Percentiles rank a stretch among this genome's conserved stretches.
phyloP scores from a whole-genome alignment of 1,140 invertebrate genomes.

The Solenopsis fugax region DNA sequence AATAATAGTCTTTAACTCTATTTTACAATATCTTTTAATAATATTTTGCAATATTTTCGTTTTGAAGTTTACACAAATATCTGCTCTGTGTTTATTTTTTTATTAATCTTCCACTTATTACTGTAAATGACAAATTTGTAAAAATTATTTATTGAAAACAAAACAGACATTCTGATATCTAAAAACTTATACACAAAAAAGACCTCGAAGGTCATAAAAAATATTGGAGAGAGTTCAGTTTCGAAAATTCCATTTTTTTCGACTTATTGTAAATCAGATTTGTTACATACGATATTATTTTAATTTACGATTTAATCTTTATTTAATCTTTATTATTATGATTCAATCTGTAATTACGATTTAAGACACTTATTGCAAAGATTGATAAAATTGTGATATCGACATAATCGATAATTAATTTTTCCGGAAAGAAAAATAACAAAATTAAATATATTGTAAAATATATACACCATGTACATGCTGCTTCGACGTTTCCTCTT shows the following conservation, averaged over 20 bases:
- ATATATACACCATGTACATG: not conserved
- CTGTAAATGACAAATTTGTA: not conserved
- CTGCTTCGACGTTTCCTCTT: constrained; percentile 3
- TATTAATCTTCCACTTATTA: not conserved
- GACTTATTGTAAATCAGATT: not conserved
- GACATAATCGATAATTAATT: not conserved
- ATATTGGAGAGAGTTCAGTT: not conserved
- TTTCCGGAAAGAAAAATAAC: not conserved
- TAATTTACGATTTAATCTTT: not conserved
- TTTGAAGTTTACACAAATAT: not conserved
- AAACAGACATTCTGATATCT: not conserved
- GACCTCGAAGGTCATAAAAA: not conserved
- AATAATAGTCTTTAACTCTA: not conserved
- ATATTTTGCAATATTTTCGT: not conserved
- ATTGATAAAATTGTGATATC: not conserved
- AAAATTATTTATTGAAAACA: not conserved
- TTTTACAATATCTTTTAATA: not conserved
- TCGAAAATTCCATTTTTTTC: not conserved
- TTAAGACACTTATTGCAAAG: not conserved
- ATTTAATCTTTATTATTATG: too few species aligned
- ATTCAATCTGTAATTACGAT: too few species aligned
- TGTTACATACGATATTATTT: not conserved
- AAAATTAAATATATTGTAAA: not conserved
- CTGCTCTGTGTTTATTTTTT: not conserved
- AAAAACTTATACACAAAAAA: not conserved